These are phyloP conservation scores for Troglohyphantes excavatus DNA, from an alignment of 2,888 invertebrate genomes.

Conservation along the genomic window DNA sequence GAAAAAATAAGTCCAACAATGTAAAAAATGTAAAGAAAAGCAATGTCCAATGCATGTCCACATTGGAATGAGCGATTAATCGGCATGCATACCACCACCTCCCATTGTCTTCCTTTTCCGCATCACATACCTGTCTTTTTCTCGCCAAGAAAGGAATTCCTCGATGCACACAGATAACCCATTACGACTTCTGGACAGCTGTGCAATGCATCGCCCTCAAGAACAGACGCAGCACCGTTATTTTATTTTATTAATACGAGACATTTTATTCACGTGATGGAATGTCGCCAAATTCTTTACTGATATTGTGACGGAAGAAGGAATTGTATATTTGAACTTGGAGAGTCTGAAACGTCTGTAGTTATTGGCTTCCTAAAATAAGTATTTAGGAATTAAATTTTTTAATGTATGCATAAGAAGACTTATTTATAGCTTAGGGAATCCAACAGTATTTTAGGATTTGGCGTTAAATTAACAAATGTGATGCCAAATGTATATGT, in stretches of 20 bases:
- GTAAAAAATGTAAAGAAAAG: not conserved
- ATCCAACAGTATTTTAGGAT: too few relatives aligned
- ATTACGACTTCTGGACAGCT: not conserved
- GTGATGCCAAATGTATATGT: too few relatives aligned
- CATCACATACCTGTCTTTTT: not conserved
- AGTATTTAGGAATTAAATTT: not conserved
- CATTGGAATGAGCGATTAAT: not conserved
- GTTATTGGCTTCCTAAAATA: not conserved
- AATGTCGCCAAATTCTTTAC: too few relatives aligned
- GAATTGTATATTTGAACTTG: not conserved
- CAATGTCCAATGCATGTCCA: conserved; percentile 26
- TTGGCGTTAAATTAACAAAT: too few relatives aligned
- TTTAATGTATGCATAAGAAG: too few relatives aligned
- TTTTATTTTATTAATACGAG: too few relatives aligned
- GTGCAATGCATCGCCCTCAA: not conserved
- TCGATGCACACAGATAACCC: not conserved
- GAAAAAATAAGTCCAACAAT: too few relatives aligned
- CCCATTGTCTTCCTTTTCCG: conserved; percentile 19
- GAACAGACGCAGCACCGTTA: not conserved
- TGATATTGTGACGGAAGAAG: too few relatives aligned
- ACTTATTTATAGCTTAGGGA: too few relatives aligned
- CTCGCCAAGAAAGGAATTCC: not conserved
- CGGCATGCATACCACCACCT: not conserved
- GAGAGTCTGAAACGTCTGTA: not conserved
- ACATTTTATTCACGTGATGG: too few relatives aligned